phyloP scores from a whole-genome alignment of 2,888 invertebrate species.

The Tetranychus piercei region DNA sequence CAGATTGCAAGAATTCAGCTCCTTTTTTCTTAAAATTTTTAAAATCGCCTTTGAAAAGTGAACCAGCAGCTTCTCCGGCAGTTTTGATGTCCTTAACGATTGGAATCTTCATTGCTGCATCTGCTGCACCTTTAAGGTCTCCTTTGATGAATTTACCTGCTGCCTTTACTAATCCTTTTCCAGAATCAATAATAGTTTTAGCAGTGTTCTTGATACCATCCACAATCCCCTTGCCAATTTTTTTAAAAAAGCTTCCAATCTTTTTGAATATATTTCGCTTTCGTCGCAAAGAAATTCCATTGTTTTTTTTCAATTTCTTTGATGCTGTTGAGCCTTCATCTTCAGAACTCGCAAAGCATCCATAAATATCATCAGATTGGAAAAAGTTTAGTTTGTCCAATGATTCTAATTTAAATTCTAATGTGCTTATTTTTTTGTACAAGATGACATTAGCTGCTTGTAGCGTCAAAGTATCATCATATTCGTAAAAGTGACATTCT shows the following conservation, averaged over 20 bases:
- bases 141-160: constrained; percentile 9
- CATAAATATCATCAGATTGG: not conserved
- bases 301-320: not conserved
- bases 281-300: not conserved
- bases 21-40: not conserved
- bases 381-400: not conserved
- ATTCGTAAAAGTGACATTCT: not conserved
- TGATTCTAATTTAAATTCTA: not conserved
- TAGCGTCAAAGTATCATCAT: not conserved
- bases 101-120: constrained; percentile 4
- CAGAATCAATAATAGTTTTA: not conserved
- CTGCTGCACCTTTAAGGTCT: constrained; percentile 5
- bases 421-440: not conserved
- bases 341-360: not conserved
- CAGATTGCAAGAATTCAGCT: not conserved
- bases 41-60: constrained; percentile 11
- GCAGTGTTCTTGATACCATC: not conserved
- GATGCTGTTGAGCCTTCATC: not conserved
- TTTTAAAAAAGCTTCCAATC: not conserved
- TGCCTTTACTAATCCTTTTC: not conserved
- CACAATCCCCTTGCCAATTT: not conserved
- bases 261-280: not conserved
- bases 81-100: constrained; percentile 9
- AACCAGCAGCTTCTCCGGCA: not conserved
- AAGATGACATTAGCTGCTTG: not conserved